Evolutionary conservation across 1,140 invertebrate genomes (phyloP), one percentile per base, ranked within the genome.

Genomic region (Ridgeia piscesae): DNA sequence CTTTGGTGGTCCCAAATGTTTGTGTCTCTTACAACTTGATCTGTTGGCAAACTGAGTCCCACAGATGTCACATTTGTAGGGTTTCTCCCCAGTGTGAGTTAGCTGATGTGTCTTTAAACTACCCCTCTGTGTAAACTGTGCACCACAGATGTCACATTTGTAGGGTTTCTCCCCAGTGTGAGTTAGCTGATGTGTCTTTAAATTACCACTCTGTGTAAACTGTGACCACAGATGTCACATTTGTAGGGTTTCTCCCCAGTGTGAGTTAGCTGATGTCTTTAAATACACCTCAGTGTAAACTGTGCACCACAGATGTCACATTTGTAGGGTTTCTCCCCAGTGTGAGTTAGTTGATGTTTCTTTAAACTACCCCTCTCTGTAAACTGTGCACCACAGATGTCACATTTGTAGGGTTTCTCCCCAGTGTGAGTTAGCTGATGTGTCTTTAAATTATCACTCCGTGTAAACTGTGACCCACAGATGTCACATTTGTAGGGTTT

Each of bases 311-410:
- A 98, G 92, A 97, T 96, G 0, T 96, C 95, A 95, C 98, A 99
- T 94, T 97, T 96, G 96, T 97, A 97, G 0, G 98, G 98, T 94
- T 97, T 97, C 92, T 97, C 96, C 92, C 98, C 98, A 0, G 98
- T 99, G 95, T 99, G 98, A 9, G 97, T 97, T 95, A 98, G 97
- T 93, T 97, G 96, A 97, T 95, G 98, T 97, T 97, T 98, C 97
- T 95, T 97, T 96, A 97, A 97, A 95, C 98, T 98, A 95, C 98
- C 98, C 94, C 98, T 98, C 88, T 98, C 97, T 91, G 98, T 98
- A 95, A 99, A 99, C 95, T 98, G 97, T 90, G 98, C 98, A 14
- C 98, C 98, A 95, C 98, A 99, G 95, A 98, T 97, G 94, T 98
- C 98, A 93, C 95, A 95, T 42, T 93, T 93, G 91, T 94, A 95